These are phyloP conservation scores for Tamias sibiricus DNA, from an alignment of 2,113 vertebrate species.

Conservation along the genomic window DNA sequence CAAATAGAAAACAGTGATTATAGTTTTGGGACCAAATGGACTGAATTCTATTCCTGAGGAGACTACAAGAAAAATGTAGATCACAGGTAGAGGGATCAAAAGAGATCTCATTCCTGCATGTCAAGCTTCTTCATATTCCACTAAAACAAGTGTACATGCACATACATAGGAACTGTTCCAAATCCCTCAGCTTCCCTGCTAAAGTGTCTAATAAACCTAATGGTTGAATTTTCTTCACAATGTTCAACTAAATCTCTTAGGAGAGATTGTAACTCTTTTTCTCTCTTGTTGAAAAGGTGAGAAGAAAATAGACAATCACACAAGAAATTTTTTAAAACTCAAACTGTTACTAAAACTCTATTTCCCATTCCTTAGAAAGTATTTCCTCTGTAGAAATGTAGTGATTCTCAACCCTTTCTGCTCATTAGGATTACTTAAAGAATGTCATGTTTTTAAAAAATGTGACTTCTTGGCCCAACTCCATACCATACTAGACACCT, in stretches of 20 bases:
- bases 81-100: background rate
- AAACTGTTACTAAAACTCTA: background rate
- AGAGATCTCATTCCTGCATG: fast-evolving
- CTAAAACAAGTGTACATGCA: background rate
- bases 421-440: background rate
- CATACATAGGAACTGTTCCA: background rate
- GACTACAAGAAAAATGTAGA: background rate
- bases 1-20: background rate
- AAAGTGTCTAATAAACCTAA: background rate
- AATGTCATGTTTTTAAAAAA: too few relatives aligned
- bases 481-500: background rate
- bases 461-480: too few relatives aligned
- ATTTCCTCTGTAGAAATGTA: background rate
- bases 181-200: background rate
- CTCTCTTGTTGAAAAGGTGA: background rate
- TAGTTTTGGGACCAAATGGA: background rate
- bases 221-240: background rate
- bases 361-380: background rate
- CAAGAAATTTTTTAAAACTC: background rate
- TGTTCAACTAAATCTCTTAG: background rate
- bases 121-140: background rate
- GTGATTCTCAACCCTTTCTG: background rate
- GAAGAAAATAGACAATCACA: background rate
- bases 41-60: background rate
- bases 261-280: background rate